Evolutionary conservation across 2,888 invertebrate species (phyloP).

Genomic region (Craniophora ligustri): DNA sequence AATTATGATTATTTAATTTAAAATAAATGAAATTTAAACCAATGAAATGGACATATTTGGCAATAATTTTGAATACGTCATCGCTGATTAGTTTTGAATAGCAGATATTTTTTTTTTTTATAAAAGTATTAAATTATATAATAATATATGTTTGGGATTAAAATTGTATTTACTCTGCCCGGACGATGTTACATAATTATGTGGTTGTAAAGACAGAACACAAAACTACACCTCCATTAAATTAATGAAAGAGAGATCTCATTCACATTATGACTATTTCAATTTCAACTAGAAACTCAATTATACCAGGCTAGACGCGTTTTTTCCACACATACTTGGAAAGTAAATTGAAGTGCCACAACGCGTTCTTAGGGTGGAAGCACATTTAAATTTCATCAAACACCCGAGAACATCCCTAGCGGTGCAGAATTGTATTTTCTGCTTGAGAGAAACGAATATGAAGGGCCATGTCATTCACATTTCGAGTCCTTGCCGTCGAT

Average conservation of each 20-base stretch:
- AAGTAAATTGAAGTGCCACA: constrained; percentile 73
- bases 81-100: too few species aligned
- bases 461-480: constrained; percentile 58
- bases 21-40: too few species aligned
- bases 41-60: too few species aligned
- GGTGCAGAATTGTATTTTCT: constrained; percentile 72
- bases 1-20: too few species aligned
- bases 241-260: constrained; percentile 8
- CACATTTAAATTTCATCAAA: constrained; percentile 76
- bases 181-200: too few species aligned
- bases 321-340: constrained; percentile 36
- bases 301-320: constrained; percentile 28
- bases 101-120: too few species aligned
- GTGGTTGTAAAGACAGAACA: background rate
- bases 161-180: too few species aligned
- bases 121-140: too few species aligned
- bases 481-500: constrained; percentile 42
- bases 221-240: background rate
- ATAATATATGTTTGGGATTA: too few species aligned
- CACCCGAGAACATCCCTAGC: constrained; percentile 60
- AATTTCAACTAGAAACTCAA: constrained; percentile 9
- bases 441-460: constrained; percentile 63
- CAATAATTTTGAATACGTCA: too few species aligned
- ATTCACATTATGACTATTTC: background rate
- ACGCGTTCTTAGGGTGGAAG: constrained; percentile 57